A percentile compares a stretch with the other conserved stretches of the same genome.
These are phyloP conservation scores for Hippocampus barbouri DNA, from an alignment of 2,113 vertebrate species.

Conservation along the genomic window DNA sequence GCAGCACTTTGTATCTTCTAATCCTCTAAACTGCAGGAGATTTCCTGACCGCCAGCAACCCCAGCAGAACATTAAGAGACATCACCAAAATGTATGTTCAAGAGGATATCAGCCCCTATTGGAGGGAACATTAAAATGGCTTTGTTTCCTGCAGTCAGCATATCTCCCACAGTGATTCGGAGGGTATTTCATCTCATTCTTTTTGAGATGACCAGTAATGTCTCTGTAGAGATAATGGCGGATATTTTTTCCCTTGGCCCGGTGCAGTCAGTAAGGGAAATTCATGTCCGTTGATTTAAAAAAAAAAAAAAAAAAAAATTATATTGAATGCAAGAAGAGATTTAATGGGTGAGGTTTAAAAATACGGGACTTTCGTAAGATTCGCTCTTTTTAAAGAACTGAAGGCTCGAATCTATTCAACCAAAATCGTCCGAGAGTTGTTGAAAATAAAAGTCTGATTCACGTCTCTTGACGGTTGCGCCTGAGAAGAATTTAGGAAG, in stretches of 20 bases:
- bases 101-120: conserved; percentile 55
- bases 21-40: conserved; percentile 76
- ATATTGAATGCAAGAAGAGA: not conserved
- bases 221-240: conserved; percentile 38
- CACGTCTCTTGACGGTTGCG: not conserved
- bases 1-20: conserved; percentile 73
- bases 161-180: conserved; percentile 53
- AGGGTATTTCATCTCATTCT: conserved; percentile 50
- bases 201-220: conserved; percentile 31
- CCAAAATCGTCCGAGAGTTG: not conserved
- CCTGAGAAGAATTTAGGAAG: no score
- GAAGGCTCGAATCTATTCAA: not conserved
- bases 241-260: conserved; percentile 38
- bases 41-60: conserved; percentile 67
- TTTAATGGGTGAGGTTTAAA: not conserved
- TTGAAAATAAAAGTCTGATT: not conserved
- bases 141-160: conserved; percentile 56
- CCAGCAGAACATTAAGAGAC: conserved; percentile 61
- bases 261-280: conserved; percentile 4
- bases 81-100: conserved; percentile 59
- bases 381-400: not conserved
- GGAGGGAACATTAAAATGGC: conserved; percentile 60
- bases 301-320: no score
- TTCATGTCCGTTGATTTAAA: not conserved
- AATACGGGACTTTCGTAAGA: not conserved